Evolutionary conservation across 2,888 invertebrate genomes (phyloP).

Genomic region (Platycheirus albimanus): DNA sequence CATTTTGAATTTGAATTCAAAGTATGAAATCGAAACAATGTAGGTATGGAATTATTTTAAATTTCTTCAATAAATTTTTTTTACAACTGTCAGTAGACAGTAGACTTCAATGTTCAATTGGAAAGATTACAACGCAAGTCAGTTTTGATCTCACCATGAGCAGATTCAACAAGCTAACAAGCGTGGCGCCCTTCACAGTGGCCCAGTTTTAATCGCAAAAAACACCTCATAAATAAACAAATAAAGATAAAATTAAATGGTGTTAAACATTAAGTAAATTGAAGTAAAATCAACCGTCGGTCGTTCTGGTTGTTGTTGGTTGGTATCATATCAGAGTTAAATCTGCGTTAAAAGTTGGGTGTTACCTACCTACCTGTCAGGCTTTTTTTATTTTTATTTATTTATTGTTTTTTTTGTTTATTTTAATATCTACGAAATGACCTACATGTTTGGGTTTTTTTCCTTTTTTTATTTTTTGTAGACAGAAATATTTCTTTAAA

Average conservation of each 20-base stretch:
- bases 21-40: too few relatives aligned
- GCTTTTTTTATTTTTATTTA: constrained; percentile 29
- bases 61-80: too few relatives aligned
- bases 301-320: not conserved
- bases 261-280: constrained; percentile 54
- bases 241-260: constrained; percentile 56
- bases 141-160: not conserved
- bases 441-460: constrained; percentile 39
- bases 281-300: constrained; percentile 50
- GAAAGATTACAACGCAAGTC: not conserved
- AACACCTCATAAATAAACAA: constrained; percentile 23
- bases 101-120: too few relatives aligned
- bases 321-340: constrained; percentile 30
- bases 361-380: too few relatives aligned
- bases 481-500: constrained; percentile 34
- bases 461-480: not conserved
- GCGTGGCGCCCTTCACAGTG: constrained; percentile 39
- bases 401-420: constrained; percentile 1
- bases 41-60: too few relatives aligned
- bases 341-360: constrained; percentile 43
- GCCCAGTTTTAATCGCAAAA: constrained; percentile 61
- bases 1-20: too few relatives aligned
- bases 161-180: constrained; percentile 4
- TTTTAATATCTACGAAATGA: constrained; percentile 47
- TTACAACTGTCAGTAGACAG: too few relatives aligned